Conservation (phyloP, 2,113 vertebrate genomes). For the Galeopterus variegatus region DNA sequence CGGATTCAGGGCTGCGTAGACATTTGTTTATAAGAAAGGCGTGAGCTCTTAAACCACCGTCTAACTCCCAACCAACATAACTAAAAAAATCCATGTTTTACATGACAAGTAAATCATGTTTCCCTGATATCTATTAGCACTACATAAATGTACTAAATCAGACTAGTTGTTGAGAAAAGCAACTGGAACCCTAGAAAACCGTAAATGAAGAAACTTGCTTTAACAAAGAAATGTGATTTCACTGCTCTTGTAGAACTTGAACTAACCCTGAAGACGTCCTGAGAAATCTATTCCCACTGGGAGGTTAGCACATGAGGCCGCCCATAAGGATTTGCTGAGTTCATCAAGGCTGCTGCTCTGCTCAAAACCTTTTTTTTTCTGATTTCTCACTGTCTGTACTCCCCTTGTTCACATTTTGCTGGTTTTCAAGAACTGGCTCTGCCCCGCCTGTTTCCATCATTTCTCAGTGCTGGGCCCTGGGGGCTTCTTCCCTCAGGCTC, state of each 20-base stretch:
- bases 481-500: not conserved
- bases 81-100: not conserved
- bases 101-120: not conserved
- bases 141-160: rapidly evolving
- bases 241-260: not conserved
- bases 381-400: not conserved
- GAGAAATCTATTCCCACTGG: rapidly evolving
- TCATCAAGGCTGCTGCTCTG: not conserved
- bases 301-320: not conserved
- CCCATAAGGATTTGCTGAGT: not conserved
- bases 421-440: not conserved
- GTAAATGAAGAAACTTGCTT: not conserved
- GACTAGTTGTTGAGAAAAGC: not conserved
- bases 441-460: not conserved
- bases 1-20: rapidly evolving
- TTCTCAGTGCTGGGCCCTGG: rapidly evolving
- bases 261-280: not conserved
- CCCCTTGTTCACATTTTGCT: rapidly evolving
- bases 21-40: not conserved
- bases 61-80: rapidly evolving
- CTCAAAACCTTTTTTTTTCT: not conserved
- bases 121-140: not conserved
- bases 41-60: rapidly evolving
- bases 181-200: not conserved
- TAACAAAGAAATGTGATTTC: not conserved